Evolutionary conservation across 92 coral and sea anemone species (phyloP).

Genomic region (Bergia sp.): DNA sequence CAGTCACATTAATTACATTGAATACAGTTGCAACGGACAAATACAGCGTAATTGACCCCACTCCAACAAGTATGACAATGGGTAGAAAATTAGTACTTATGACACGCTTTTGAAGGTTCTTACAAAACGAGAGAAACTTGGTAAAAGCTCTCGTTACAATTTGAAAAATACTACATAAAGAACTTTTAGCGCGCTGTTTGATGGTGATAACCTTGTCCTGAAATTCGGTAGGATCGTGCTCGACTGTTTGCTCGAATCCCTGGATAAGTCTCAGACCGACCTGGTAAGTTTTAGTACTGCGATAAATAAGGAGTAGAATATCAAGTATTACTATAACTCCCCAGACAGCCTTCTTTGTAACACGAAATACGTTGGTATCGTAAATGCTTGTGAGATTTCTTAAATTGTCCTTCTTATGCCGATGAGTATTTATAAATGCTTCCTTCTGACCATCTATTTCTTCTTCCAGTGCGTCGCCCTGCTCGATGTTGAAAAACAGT

Average conservation of each 20-base stretch:
- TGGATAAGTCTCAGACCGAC: slow-evolving; percentile 62
- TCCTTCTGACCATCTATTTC: slow-evolving; percentile 64
- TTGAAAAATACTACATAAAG: slow-evolving; percentile 51
- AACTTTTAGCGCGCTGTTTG: slow-evolving; percentile 41
- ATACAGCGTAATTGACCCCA: slow-evolving; percentile 56
- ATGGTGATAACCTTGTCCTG: slow-evolving; percentile 37
- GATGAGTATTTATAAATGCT: slow-evolving; percentile 37
- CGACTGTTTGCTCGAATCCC: slow-evolving; percentile 71
- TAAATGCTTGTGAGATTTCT: slow-evolving; percentile 56
- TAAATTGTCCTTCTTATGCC: slow-evolving; percentile 24
- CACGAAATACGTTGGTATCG: slow-evolving; percentile 61
- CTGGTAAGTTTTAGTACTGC: slow-evolving; percentile 73
- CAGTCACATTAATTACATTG: slow-evolving; percentile 74
- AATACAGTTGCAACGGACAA: slow-evolving; percentile 57
- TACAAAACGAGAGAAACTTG: slow-evolving; percentile 54
- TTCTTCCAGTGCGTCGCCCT: slow-evolving; percentile 74
- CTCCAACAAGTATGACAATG: slow-evolving; percentile 46
- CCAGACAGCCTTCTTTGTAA: slow-evolving; percentile 57
- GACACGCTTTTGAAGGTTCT: slow-evolving; percentile 64
- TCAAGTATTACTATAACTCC: slow-evolving; percentile 68
- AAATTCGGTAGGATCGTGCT: slow-evolving; percentile 70
- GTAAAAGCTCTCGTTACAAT: slow-evolving; percentile 50
- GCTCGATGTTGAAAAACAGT: slow-evolving; percentile 62
- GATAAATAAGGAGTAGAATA: slow-evolving; percentile 71
- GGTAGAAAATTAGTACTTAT: slow-evolving; percentile 76